Base-by-base conservation (phyloP, 2,888 invertebrate species). In the Halictus ligatus region DNA sequence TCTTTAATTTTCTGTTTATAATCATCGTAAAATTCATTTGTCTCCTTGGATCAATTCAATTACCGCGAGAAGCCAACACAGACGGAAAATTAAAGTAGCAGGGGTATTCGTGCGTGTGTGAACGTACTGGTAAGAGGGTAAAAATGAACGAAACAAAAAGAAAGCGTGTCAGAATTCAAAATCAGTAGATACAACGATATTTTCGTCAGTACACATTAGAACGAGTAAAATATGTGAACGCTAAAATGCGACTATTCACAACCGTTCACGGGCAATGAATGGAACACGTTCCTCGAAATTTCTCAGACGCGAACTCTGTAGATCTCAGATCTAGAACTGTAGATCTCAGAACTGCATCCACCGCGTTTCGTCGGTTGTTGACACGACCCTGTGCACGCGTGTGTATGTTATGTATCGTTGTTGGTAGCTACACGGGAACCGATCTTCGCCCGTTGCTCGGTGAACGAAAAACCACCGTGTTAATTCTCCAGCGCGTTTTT, bases 61-160 rank as follows among this genome's bases (percentile, higher is more conserved):
- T 81, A 78, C 78, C 89, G 86, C 83, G 78, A 83, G 83, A 90
- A 92, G 87, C 81, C 83, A 86, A 82, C 81, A 86, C 85, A 89
- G 85, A 85, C 75, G 84, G 75, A 87, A 75, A 78, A 79, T 50
- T 50, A 85, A 75, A 75, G 29, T 75, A 77, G 76, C 76, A 86
- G 84, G 75, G 85, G 85, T 71, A 71, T 43, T 71, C 43, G 43
- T 71, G 71, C 43, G 76, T 76, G n/a, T 69, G 35, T 67, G 8
- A 21, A 67, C 67, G 67, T 58, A 74, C 15, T 21, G 43, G 43
- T 77, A 58, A 18, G 35, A 75, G 54, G 46, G 46, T 43, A 67
- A 74, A 71, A 64, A 79, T 80, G 75, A 77, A 83, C 60, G 71
- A 87, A 83, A 75, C 82, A 82, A 80, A 83, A 88, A 78, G 54